Conservation (phyloP, 2,113 vertebrate species). For the Serranochromis macrocephalus region DNA sequence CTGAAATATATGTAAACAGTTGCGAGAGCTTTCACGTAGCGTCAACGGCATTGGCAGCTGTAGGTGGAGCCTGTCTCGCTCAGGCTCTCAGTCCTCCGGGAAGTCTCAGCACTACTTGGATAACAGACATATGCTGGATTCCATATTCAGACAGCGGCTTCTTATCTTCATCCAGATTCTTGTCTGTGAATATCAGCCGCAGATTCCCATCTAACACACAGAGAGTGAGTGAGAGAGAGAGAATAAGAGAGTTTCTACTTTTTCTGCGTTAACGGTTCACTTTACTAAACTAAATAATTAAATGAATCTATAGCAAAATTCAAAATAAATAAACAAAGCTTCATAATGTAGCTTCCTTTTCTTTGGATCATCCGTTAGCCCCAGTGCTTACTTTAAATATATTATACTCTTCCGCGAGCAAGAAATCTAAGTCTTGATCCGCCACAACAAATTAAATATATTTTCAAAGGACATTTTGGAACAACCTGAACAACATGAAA, state of each 20-base stretch:
- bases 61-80: neutral
- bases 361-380: fast-evolving
- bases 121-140: slow-evolving; percentile 43
- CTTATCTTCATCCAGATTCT: slow-evolving; percentile 4
- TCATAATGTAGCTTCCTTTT: fast-evolving
- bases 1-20: neutral
- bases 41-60: fast-evolving
- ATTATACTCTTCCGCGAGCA: fast-evolving
- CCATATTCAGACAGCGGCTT: slow-evolving; percentile 16
- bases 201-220: neutral
- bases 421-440: fast-evolving
- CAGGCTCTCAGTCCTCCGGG: slow-evolving; percentile 27
- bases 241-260: neutral
- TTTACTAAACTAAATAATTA: neutral
- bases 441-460: fast-evolving
- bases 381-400: neutral
- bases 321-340: too few species aligned
- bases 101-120: slow-evolving; percentile 21
- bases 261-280: neutral
- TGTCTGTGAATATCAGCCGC: slow-evolving; percentile 45
- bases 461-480: fast-evolving
- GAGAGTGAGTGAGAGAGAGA: fast-evolving
- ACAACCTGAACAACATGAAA: fast-evolving
- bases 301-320: too few species aligned
- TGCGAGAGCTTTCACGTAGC: fast-evolving